These are phyloP conservation scores for Acromyrmex heyeri DNA, from an alignment of 1,140 invertebrate genomes.

Conservation along the genomic window DNA sequence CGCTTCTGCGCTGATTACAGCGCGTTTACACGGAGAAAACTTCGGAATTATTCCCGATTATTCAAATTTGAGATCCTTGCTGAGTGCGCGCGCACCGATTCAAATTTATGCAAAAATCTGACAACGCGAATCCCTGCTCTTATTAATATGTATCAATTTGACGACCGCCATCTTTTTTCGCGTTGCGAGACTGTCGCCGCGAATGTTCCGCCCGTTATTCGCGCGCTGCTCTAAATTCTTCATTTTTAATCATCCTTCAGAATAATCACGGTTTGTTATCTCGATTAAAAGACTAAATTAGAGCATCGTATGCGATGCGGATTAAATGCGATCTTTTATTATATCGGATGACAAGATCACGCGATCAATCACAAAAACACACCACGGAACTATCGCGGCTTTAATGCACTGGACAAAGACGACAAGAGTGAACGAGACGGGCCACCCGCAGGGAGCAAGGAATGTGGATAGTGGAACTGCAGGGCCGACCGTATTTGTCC, in stretches of 20 bases:
- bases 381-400: slow-evolving; percentile 84
- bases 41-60: slow-evolving; percentile 83
- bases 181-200: slow-evolving; percentile 4
- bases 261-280: slow-evolving; percentile 8
- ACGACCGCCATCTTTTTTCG: slow-evolving; percentile 61
- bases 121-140: slow-evolving; percentile 77
- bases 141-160: slow-evolving; percentile 84
- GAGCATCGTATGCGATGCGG: slow-evolving; percentile 53
- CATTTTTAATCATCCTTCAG: not conserved
- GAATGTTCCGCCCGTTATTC: slow-evolving; percentile 10
- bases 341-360: slow-evolving; percentile 83
- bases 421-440: slow-evolving; percentile 79
- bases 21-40: slow-evolving; percentile 79
- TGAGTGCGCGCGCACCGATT: slow-evolving; percentile 73
- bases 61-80: slow-evolving; percentile 81
- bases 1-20: slow-evolving; percentile 70
- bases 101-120: slow-evolving; percentile 83
- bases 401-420: slow-evolving; percentile 81
- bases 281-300: slow-evolving; percentile 11
- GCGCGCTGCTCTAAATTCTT: not conserved
- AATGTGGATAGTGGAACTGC: slow-evolving; percentile 87
- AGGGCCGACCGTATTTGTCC: slow-evolving; percentile 70
- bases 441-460: slow-evolving; percentile 85
- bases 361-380: slow-evolving; percentile 86
- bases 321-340: slow-evolving; percentile 86